Evolutionary conservation across 2,113 vertebrate species (phyloP).

Genomic region (Chrysochloris asiatica): DNA sequence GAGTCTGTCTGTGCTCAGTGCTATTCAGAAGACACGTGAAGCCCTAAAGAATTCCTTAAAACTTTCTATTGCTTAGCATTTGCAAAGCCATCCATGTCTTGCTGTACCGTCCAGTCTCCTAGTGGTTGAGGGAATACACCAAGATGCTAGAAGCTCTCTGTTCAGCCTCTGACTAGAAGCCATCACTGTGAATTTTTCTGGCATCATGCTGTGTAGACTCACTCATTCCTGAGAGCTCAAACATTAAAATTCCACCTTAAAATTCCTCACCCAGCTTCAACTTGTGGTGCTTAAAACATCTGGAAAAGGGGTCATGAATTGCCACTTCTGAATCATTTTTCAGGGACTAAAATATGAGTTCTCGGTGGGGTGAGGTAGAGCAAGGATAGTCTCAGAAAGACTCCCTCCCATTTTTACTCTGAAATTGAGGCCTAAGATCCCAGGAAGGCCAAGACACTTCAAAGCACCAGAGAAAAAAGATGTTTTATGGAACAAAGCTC

Average conservation of each 20-base stretch:
- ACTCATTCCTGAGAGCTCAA: not conserved
- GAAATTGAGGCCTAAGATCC: not conserved
- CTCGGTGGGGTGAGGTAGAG: no score
- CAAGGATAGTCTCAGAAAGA: not conserved
- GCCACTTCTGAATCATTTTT: not conserved
- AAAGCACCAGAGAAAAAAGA: not conserved
- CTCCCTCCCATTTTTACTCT: not conserved
- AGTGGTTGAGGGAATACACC: not conserved
- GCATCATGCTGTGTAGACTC: not conserved
- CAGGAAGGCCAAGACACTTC: not conserved
- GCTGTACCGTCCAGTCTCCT: not conserved
- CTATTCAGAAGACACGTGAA: not conserved
- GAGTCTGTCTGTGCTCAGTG: not conserved
- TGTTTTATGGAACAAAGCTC: not conserved
- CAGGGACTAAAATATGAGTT: conserved; percentile 11
- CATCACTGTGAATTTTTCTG: not conserved
- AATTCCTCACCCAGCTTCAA: conserved; percentile 26
- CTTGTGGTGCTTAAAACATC: conserved; percentile 5
- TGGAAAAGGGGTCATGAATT: not conserved
- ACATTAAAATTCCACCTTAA: not conserved
- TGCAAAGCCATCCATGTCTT: not conserved
- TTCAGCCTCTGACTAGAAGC: not conserved
- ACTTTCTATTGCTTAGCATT: not conserved
- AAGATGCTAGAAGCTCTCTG: not conserved
- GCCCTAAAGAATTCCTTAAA: not conserved